phyloP scores from a whole-genome alignment of 2,888 invertebrate genomes.

The Acrobasis suavella region DNA sequence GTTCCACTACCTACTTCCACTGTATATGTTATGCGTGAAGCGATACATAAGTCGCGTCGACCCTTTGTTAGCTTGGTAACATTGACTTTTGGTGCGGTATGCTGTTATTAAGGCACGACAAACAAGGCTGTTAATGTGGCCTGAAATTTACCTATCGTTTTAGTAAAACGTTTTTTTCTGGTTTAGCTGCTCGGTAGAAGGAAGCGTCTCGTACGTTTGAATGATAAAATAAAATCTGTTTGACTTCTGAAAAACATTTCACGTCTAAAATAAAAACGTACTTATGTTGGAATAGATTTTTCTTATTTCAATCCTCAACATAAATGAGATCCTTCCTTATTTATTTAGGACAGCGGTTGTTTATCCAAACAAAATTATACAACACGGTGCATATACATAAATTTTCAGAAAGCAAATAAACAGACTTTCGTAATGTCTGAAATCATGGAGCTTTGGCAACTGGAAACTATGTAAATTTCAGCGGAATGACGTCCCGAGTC shows the following conservation, averaged over 20 bases:
- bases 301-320: neutral
- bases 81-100: no score
- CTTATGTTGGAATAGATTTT: neutral
- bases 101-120: no score
- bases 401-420: conserved; percentile 20
- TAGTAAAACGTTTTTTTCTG: neutral
- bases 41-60: neutral
- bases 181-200: neutral
- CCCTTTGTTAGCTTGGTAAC: neutral
- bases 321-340: conserved; percentile 14
- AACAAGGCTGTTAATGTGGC: no score
- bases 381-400: conserved; percentile 8
- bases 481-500: conserved; percentile 34
- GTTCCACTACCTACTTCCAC: neutral
- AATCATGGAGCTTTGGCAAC: conserved; percentile 14
- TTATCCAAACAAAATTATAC: conserved; percentile 5
- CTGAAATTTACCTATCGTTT: no score
- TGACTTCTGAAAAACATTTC: neutral
- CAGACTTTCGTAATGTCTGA: conserved; percentile 6
- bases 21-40: neutral
- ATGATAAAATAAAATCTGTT: neutral
- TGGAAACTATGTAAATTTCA: conserved; percentile 30
- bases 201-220: neutral
- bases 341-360: conserved; percentile 17
- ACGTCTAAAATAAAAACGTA: neutral